Evolutionary conservation across 2,113 vertebrate genomes (phyloP).

Genomic region (Cichladusa arquata): DNA sequence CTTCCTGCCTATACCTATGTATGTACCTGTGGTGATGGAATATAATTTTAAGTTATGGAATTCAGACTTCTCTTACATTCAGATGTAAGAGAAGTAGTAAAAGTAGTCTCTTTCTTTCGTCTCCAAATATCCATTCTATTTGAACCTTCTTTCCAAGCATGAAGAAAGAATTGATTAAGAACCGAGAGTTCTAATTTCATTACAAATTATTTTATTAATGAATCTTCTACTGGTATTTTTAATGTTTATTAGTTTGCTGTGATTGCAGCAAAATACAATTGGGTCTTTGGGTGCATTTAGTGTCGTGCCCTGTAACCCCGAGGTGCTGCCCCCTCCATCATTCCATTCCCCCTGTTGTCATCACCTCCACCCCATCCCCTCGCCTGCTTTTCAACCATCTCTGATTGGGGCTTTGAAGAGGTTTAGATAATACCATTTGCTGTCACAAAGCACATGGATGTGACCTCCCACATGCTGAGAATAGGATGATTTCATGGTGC

Average conservation of each 20-base stretch:
- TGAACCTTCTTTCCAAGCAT: neutral
- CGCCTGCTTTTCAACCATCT: neutral
- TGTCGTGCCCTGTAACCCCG: accelerated
- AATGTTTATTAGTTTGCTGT: neutral
- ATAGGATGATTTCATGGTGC: neutral
- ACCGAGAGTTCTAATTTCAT: neutral
- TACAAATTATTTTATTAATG: neutral
- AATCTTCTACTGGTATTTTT: neutral
- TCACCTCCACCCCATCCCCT: neutral
- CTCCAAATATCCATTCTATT: neutral
- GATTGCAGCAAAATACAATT: neutral
- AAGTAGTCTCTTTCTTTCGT: neutral
- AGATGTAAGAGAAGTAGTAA: neutral
- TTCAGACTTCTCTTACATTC: accelerated
- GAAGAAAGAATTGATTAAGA: neutral
- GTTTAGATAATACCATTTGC: neutral
- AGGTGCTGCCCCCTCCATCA: neutral
- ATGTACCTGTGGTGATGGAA: neutral
- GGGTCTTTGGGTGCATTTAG: neutral
- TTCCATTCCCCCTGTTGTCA: neutral
- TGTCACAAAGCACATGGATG: neutral
- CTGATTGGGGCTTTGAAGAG: neutral
- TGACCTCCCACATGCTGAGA: neutral
- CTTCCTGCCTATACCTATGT: neutral
- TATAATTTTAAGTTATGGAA: neutral